Evolutionary conservation across 2,888 invertebrate genomes (phyloP).

Genomic region (Chrysomela aeneicollis): DNA sequence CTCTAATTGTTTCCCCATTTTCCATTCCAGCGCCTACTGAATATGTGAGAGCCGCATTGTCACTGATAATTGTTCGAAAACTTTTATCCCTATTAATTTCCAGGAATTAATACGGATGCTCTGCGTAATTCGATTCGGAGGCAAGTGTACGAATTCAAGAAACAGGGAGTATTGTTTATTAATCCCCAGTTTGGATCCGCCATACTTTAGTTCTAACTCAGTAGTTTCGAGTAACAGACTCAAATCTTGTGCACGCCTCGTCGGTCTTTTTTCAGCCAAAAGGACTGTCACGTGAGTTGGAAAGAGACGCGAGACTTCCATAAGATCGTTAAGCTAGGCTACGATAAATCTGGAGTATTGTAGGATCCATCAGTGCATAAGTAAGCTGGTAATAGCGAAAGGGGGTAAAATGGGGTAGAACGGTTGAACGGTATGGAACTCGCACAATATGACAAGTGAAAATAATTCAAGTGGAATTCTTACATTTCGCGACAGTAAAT

Average conservation of each 20-base stretch:
- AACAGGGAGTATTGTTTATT: slow-evolving; percentile 45
- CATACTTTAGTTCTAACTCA: slow-evolving; percentile 45
- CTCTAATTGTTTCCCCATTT: slow-evolving; percentile 6
- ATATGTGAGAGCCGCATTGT: slow-evolving; percentile 13
- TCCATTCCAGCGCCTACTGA: slow-evolving; percentile 16
- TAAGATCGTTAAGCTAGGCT: slow-evolving; percentile 50
- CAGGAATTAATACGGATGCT: slow-evolving; percentile 37
- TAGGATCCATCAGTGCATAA: slow-evolving; percentile 60
- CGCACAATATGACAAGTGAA: slow-evolving; percentile 59
- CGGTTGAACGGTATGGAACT: slow-evolving; percentile 60
- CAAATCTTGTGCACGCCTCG: slow-evolving; percentile 31
- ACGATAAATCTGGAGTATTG: slow-evolving; percentile 59
- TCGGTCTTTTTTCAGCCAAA: slow-evolving; percentile 32
- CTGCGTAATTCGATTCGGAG: slow-evolving; percentile 42
- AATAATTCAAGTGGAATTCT: slow-evolving; percentile 62
- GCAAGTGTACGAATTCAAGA: slow-evolving; percentile 40
- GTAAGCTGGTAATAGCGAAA: slow-evolving; percentile 59
- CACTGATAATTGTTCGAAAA: slow-evolving; percentile 38
- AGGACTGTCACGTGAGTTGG: slow-evolving; percentile 4
- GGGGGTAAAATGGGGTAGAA: slow-evolving; percentile 53
- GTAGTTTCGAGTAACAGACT: slow-evolving; percentile 44
- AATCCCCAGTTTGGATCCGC: slow-evolving; percentile 46
- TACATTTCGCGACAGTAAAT: slow-evolving; percentile 57
- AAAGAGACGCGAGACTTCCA: slow-evolving; percentile 32
- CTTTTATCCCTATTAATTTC: slow-evolving; percentile 44